phyloP scores from a whole-genome alignment of 92 coral and sea anemone genomes.

The Epizoanthus scotinus region DNA sequence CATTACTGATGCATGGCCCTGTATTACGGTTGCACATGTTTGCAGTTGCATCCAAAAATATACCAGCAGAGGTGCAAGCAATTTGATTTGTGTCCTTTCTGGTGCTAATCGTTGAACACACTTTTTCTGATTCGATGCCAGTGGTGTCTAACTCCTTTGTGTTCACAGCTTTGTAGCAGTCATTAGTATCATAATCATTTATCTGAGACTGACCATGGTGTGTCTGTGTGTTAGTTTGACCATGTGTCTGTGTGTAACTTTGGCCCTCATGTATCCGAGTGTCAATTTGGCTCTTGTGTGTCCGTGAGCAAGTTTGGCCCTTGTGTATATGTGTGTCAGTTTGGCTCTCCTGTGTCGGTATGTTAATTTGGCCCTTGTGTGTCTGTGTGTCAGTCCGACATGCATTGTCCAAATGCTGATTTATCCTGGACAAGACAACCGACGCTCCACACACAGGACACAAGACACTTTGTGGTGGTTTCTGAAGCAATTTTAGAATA shows the following conservation, averaged over 20 bases:
- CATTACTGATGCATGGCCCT: not conserved
- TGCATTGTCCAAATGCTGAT: constrained; percentile 80
- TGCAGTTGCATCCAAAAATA: not conserved
- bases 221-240: constrained; percentile 7
- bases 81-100: not conserved
- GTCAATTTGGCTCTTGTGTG: constrained; percentile 10
- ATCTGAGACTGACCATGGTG: not conserved
- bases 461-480: constrained; percentile 50
- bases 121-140: not conserved
- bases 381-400: constrained; percentile 44
- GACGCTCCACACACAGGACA: constrained; percentile 78
- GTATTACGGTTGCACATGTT: not conserved
- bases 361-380: too few relatives aligned
- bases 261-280: too few relatives aligned
- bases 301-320: not conserved
- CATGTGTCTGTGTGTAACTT: too few relatives aligned
- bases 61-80: not conserved
- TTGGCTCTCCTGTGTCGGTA: too few relatives aligned
- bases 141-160: not conserved
- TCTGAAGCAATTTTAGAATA: constrained; percentile 51
- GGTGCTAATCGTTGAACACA: not conserved
- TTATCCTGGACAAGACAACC: constrained; percentile 66
- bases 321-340: constrained; percentile 1
- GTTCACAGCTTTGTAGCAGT: not conserved
- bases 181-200: not conserved